phyloP scores from a whole-genome alignment of 2,888 invertebrate species.

The Pimpla rufipes region DNA sequence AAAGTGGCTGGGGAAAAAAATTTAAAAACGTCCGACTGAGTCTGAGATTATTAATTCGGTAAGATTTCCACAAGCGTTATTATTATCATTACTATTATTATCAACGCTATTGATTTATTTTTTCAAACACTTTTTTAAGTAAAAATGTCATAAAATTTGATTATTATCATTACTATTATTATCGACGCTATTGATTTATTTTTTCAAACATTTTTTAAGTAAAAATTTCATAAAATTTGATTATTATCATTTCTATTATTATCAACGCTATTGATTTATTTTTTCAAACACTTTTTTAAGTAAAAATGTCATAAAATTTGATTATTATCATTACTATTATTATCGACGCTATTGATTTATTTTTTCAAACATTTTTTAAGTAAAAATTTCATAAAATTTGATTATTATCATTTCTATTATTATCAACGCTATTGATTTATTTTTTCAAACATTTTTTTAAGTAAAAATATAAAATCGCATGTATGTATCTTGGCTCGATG shows the following conservation, averaged over 20 bases:
- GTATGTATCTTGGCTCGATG: no score
- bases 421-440: not conserved
- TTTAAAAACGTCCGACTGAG: not conserved
- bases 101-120: not conserved
- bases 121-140: not conserved
- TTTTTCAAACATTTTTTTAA: not conserved
- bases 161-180: no score
- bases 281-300: not conserved
- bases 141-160: not conserved
- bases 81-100: not conserved
- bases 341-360: no score
- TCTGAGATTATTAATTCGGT: not conserved
- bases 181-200: no score
- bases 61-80: not conserved
- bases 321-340: no score
- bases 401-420: not conserved
- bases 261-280: not conserved
- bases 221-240: not conserved
- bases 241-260: not conserved
- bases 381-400: not conserved
- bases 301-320: not conserved
- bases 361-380: no score
- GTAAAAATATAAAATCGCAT: not conserved
- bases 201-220: not conserved
- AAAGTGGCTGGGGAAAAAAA: conserved; percentile 20